Base-by-base conservation (phyloP, 2,888 invertebrate genomes). In the Cordilura impudica region DNA sequence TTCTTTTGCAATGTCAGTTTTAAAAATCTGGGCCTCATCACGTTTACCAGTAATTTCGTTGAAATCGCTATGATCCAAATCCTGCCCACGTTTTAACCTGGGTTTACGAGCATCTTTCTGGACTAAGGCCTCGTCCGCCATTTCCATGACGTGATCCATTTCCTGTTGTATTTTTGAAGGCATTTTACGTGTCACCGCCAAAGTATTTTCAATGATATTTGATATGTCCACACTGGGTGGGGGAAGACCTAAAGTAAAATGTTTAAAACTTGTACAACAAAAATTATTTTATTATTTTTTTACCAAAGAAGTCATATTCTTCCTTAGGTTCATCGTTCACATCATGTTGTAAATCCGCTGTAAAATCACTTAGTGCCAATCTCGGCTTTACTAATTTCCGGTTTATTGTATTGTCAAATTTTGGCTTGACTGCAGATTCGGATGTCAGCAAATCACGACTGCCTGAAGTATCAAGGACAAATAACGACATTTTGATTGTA, bases 401-500 rank as follows among this genome's bases (percentile, higher is more conserved):
- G 14, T 39, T 63, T 23, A 39, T 45, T 2, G 21, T 3, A 10
- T 54, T 56, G 23, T 69, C 47, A 61, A 71, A 75, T 35, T 61
- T 74, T 47, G 75, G 69, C 53, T 74, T 51, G 18, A 18, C 1
- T 60, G 58, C 6, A 49, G 12, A 47, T n/a, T 66, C 47, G 8
- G 8, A 43, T 12, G 79, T 75, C n/a, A 86, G 71, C 7, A 89
- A 79, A 53, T 86, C 81, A n/a, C 84, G 80, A 63, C 88, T 84
- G 4, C 88, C 88, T n/a, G 78, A 75, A 1, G 86, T 85, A 78
- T 89, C 89, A 7, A 88, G 45, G 39, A 86, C 82, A 82, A 88
- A 89, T 14, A 88, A 81, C 56, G 87, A 84, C 89, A 89, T 88
- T 29, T 58, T 66, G 29, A 88, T 88, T 88, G 35, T 8, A 12